Evolutionary conservation across 2,113 vertebrate species (phyloP).

Genomic region (Smithornis capensis): DNA sequence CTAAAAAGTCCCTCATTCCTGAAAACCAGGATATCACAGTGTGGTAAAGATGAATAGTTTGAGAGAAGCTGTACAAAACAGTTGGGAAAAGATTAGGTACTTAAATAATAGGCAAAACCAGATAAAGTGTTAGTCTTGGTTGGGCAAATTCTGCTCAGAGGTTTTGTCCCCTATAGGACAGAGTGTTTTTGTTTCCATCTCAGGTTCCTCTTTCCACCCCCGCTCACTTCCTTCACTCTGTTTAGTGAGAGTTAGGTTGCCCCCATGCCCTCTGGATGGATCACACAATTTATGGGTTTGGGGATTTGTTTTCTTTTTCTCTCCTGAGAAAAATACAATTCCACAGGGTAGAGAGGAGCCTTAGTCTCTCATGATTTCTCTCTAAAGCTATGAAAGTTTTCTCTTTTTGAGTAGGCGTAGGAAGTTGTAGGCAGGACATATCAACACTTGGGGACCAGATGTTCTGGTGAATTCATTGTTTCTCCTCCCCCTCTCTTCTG

Average conservation of each 20-base stretch:
- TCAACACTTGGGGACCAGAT: constrained; percentile 46
- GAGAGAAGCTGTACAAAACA: background rate
- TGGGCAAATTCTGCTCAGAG: background rate
- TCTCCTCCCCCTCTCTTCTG: constrained; percentile 20
- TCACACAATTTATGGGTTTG: constrained; percentile 1
- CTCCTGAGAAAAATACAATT: constrained; percentile 27
- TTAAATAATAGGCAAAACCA: background rate
- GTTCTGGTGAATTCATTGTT: constrained; percentile 45
- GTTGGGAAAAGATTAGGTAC: background rate
- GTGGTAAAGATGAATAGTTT: background rate
- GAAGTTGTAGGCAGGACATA: constrained; percentile 52
- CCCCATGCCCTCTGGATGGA: background rate
- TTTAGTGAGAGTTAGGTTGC: constrained; percentile 5
- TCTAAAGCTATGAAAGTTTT: constrained; percentile 36
- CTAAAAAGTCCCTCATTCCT: background rate
- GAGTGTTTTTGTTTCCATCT: constrained; percentile 42
- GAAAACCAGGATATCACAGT: background rate
- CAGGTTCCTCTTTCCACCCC: constrained; percentile 9
- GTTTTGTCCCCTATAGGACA: background rate
- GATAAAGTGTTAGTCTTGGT: background rate
- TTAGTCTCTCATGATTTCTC: constrained; percentile 17
- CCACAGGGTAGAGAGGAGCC: background rate
- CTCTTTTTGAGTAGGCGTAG: constrained; percentile 52
- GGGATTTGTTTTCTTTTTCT: constrained; percentile 14
- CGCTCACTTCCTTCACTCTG: background rate